phyloP scores from a whole-genome alignment of 2,113 vertebrate species.

The Ia io region DNA sequence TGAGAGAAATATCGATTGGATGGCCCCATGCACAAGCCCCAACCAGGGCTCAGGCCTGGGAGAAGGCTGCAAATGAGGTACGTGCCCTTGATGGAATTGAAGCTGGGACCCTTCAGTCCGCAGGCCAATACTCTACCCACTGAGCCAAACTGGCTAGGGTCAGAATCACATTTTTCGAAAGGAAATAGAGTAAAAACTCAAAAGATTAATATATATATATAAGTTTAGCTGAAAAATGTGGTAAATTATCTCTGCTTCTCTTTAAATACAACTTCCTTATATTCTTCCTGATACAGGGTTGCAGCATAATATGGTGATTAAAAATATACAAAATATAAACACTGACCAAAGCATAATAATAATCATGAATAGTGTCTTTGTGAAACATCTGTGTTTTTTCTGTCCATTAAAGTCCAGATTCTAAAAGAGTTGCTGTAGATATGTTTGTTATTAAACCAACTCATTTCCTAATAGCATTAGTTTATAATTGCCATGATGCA shows the following conservation, averaged over 20 bases:
- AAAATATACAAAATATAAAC: constrained; percentile 9
- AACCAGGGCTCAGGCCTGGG: too few relatives aligned
- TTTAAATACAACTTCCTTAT: not conserved
- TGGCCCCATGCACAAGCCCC: too few relatives aligned
- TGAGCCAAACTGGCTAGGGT: too few relatives aligned
- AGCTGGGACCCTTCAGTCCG: too few relatives aligned
- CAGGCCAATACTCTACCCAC: too few relatives aligned
- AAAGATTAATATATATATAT: not conserved
- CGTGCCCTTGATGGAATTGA: too few relatives aligned
- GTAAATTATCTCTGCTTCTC: not conserved
- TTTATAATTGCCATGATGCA: constrained; percentile 43
- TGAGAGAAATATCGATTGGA: too few relatives aligned
- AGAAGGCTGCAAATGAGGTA: too few relatives aligned
- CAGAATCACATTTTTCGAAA: not conserved
- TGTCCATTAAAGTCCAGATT: constrained; percentile 9
- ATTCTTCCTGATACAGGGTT: not conserved
- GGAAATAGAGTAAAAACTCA: not conserved
- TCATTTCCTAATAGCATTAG: constrained; percentile 39
- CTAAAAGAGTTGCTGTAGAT: constrained; percentile 13
- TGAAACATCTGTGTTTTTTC: constrained; percentile 45
- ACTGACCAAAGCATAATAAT: not conserved
- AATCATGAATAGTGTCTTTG: constrained; percentile 29
- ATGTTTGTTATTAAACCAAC: constrained; percentile 40
- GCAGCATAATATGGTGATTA: not conserved
- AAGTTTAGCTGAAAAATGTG: not conserved